phyloP scores from a whole-genome alignment of 2,888 invertebrate genomes.

The Drosophila mimica region DNA sequence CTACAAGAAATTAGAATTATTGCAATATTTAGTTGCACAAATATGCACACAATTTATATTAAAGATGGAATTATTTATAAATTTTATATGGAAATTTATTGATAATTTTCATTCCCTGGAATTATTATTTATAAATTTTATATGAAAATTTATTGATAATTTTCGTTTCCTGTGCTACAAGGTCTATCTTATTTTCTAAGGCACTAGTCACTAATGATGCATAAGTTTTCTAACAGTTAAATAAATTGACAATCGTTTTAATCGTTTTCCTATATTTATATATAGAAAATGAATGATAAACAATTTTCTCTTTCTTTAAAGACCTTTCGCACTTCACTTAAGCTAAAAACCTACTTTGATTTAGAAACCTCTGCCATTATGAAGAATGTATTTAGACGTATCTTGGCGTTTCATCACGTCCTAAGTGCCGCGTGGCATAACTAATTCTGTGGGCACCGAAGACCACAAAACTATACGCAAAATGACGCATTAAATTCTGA shows the following conservation, averaged over 20 bases:
- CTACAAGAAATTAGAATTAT: not conserved
- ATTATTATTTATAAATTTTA: no score
- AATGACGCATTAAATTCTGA: constrained; percentile 51
- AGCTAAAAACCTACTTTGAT: constrained; percentile 28
- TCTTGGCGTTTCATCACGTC: constrained; percentile 25
- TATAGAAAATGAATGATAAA: not conserved
- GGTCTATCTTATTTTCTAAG: no score
- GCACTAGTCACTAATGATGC: not conserved
- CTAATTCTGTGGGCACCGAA: constrained; percentile 41
- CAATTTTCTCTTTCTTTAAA: not conserved
- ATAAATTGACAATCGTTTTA: not conserved
- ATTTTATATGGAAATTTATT: no score
- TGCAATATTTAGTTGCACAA: not conserved
- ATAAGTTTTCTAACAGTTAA: not conserved
- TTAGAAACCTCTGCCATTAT: constrained; percentile 13
- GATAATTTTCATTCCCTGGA: no score
- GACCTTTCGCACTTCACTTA: not conserved
- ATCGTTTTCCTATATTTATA: not conserved
- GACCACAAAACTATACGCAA: constrained; percentile 40
- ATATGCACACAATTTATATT: not conserved
- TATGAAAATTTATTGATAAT: no score
- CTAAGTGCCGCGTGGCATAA: constrained; percentile 40
- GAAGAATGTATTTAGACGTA: constrained; percentile 25
- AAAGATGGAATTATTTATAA: not conserved
- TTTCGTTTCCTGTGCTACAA: not conserved